A percentile compares a stretch with the other conserved stretches of the same genome.
Conservation (phyloP, 2,113 vertebrate species). For the Myotis lucifugus region DNA sequence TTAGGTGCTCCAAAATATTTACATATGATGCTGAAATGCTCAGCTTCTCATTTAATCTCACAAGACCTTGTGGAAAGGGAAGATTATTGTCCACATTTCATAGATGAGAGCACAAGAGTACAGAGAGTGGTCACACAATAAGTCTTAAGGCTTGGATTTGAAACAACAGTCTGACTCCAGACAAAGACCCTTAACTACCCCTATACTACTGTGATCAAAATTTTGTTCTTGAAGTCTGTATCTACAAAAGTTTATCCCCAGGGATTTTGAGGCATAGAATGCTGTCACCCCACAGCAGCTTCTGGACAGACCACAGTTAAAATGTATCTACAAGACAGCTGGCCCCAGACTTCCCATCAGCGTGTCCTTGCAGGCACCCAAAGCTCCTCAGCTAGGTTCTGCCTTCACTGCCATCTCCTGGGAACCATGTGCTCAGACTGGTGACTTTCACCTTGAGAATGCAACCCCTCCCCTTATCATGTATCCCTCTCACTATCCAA, state of each 20-base stretch:
- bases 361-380: background rate
- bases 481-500: background rate
- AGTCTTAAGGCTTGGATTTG: background rate
- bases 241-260: background rate
- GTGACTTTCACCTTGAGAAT: slow-evolving; percentile 49
- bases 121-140: rapidly evolving
- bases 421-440: background rate
- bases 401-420: background rate
- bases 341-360: rapidly evolving
- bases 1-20: background rate
- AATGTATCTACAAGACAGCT: rapidly evolving
- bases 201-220: background rate
- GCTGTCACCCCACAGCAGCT: background rate
- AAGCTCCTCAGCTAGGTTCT: background rate
- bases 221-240: background rate
- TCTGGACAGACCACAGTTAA: background rate
- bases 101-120: background rate
- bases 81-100: background rate
- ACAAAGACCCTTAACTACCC: rapidly evolving
- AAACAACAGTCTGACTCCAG: background rate
- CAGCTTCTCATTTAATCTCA: background rate
- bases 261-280: background rate
- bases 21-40: background rate
- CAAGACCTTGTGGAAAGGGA: background rate
- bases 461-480: background rate